These are phyloP conservation scores for Notarius lentiginosus DNA, from an alignment of 2,113 vertebrate species.

Conservation along the genomic window DNA sequence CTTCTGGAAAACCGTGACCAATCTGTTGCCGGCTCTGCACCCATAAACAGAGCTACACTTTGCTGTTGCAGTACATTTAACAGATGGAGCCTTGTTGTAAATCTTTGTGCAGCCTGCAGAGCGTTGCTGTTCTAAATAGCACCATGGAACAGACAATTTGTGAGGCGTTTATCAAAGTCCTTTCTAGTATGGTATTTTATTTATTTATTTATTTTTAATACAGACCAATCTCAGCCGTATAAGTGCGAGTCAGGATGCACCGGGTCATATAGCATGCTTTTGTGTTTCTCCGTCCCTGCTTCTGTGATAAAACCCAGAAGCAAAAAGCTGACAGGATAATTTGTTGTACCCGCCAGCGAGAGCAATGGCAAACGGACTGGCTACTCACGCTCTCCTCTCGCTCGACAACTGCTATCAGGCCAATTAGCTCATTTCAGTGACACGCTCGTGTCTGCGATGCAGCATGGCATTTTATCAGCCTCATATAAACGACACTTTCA, in stretches of 20 bases:
- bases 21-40: constrained; percentile 6
- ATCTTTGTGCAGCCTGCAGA: constrained; percentile 15
- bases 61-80: constrained; percentile 27
- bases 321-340: constrained; percentile 38
- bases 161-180: constrained; percentile 32
- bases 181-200: neutral
- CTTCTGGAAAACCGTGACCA: neutral
- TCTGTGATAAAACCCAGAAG: constrained; percentile 24
- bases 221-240: neutral
- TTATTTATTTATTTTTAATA: neutral
- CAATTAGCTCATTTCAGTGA: constrained; percentile 55
- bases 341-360: constrained; percentile 8
- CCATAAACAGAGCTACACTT: constrained; percentile 31
- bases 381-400: constrained; percentile 49
- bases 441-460: constrained; percentile 30
- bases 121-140: constrained; percentile 6
- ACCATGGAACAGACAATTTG: constrained; percentile 24
- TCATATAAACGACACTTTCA: constrained; percentile 27
- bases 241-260: neutral
- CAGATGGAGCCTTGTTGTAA: constrained; percentile 43
- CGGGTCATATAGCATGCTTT: neutral
- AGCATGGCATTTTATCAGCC: constrained; percentile 31
- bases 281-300: neutral
- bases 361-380: constrained; percentile 29
- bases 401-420: constrained; percentile 54